phyloP scores from a whole-genome alignment of 2,797 vertebrate species.

The Emydoidea blandingii region DNA sequence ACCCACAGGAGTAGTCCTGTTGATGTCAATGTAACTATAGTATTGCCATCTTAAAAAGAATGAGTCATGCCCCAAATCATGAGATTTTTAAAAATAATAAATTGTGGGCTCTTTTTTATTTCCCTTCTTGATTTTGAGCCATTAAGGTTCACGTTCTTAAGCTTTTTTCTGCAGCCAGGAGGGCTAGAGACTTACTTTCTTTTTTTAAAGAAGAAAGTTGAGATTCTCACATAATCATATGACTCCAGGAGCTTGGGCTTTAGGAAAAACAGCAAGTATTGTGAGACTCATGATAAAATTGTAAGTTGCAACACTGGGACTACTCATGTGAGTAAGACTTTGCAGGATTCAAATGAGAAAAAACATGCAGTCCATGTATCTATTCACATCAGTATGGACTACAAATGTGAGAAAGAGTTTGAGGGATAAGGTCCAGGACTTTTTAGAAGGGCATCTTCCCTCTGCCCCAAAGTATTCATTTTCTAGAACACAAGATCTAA shows the following conservation, averaged over 20 bases:
- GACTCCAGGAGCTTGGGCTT: constrained; percentile 14
- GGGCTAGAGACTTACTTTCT: neutral
- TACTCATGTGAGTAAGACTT: constrained; percentile 31
- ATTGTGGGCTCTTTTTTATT: neutral
- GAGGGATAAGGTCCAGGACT: neutral
- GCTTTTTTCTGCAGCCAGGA: neutral
- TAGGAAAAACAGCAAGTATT: constrained; percentile 52
- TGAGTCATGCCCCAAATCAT: neutral
- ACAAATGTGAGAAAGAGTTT: neutral
- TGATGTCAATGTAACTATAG: neutral
- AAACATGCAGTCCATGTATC: neutral
- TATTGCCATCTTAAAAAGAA: neutral
- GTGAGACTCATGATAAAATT: neutral
- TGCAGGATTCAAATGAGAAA: constrained; percentile 46
- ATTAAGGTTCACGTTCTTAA: neutral
- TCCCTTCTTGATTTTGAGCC: neutral
- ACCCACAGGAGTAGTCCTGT: constrained; percentile 45
- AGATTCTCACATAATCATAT: neutral
- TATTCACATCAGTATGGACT: neutral
- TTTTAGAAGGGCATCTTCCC: neutral
- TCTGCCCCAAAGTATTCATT: neutral
- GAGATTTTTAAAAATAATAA: neutral
- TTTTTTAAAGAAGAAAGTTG: neutral
- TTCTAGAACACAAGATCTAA: neutral
- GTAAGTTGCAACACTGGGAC: neutral